Base-by-base conservation (phyloP, 2,113 vertebrate species). In the Gallinago media region DNA sequence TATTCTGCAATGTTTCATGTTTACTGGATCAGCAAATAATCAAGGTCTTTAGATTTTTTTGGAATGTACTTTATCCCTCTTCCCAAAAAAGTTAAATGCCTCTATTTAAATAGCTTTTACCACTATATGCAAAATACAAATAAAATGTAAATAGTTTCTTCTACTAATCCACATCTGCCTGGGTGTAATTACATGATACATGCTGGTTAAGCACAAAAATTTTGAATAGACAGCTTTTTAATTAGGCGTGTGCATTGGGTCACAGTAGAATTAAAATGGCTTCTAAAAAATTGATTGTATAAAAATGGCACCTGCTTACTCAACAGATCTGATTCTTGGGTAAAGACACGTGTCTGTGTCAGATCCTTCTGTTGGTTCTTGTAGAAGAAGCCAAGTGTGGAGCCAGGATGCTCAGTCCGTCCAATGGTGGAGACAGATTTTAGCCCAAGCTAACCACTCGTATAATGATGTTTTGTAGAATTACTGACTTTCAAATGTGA, bases 21-120 rank as follows among this genome's bases (percentile, higher is more conserved):
- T 96, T 97, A 95, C 91, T 94, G 54, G 47, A 92, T 98, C 96
- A 98, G 97, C 97, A 98, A 95, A 97, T 97, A 97, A 97, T 98
- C 96, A 97, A 85, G 62, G 94, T 79, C 95, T 97, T 98, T 96
- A 95, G 89, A 97, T 85, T 97, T 74, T 95, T 91, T 95, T 80
- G 32, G 55, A 89, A 97, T 91, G 32, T 87, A 49, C 96, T 96
- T 97, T 97, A 94, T 96, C 92, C 74, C n/a, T 75, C 71, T 94
- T 40, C 80, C 74, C 21, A 26, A 94, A 83, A 93, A 92, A 96
- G 85, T 94, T 95, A 96, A 97, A 97, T 87, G 67, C 52, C 56
- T 96, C 79, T 92, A 83, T 98, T 98, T 98, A 97, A 98, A 96
- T 95, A 93, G 87, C 88, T 97, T 92, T 94, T 96, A 95, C 75